These are phyloP conservation scores for Penaeus monodon DNA, from an alignment of 2,888 invertebrate species.

Conservation along the genomic window DNA sequence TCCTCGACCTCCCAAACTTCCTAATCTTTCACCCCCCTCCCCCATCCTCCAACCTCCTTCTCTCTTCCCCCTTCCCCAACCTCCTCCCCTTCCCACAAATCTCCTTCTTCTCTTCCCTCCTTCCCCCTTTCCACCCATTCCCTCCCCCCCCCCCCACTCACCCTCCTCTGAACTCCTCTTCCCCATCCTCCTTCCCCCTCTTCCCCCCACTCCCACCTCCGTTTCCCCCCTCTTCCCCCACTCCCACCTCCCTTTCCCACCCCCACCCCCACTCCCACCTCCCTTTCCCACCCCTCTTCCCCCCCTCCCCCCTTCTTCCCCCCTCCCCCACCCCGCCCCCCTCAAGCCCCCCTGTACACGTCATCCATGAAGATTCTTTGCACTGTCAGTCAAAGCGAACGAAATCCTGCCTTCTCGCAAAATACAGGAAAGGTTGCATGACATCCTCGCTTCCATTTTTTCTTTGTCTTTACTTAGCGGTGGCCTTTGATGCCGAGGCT, in stretches of 20 bases:
- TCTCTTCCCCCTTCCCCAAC: no score
- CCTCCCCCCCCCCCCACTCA: not conserved
- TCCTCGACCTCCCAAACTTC: no score
- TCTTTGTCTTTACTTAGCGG: slow-evolving; percentile 60
- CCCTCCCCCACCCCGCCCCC: not conserved
- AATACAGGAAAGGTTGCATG: slow-evolving; percentile 58
- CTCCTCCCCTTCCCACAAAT: not conserved
- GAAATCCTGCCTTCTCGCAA: slow-evolving; percentile 47
- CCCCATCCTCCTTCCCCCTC: not conserved
- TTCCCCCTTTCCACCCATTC: not conserved
- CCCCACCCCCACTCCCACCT: not conserved
- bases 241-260: not conserved
- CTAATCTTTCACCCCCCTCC: not conserved
- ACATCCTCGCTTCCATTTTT: slow-evolving; percentile 38
- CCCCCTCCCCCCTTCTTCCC: no score
- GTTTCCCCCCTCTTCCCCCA: no score
- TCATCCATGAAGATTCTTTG: not conserved
- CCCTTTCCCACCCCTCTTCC: not conserved
- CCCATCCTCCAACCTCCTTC: not conserved
- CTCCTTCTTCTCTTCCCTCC: not conserved
- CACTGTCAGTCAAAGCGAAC: slow-evolving; percentile 34
- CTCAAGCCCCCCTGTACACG: not conserved
- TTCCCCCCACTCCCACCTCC: not conserved
- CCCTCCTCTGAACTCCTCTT: not conserved
- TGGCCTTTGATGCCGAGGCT: slow-evolving; percentile 51